Base-by-base conservation (phyloP, 2,888 invertebrate species). In the Diarsia rubi region DNA sequence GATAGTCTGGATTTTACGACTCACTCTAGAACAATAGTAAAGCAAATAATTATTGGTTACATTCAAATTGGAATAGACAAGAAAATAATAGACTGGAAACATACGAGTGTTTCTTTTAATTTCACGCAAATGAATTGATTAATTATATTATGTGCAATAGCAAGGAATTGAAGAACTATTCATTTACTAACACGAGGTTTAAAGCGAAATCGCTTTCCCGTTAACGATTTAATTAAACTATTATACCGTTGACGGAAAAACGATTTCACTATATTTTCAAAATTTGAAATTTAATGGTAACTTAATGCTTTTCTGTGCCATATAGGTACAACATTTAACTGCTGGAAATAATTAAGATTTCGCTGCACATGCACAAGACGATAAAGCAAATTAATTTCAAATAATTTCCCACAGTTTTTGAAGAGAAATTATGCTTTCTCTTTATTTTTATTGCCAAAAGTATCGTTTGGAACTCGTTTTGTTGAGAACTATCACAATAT, bases 1-100 rank as follows among this genome's bases (percentile, higher is more conserved):
- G 37, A 52, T 69, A 74, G 79, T 80, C 73, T 69, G 14, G 21
- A 42, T 78, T 85, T 81, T 71, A 86, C 74, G 76, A 78, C 79
- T 66, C 62, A 63, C 62, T 42, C 45, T 66, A 75, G 75, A 77
- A 79, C 75, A 82, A 75, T 73, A 66, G 64, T 67, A 62, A 60
- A 66, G 16, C 57, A 63, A 72, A 75, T 67, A 63, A 79, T 83
- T 62, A 63, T 77, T 62, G 69, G 49, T 69, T 54, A 45, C 42
- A 65, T 76, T 67, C n/a, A 27, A 75, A 79, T 74, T 68, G 31
- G 67, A 79, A 65, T 49, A 27, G 60, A 49, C 31, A 14, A 31
- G 57, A 37, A 42, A 27, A 37, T 72, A 52, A 63, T 75, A 67
- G 42, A 70, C 52, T 59, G n/a, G n/a, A 31, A 62, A 42, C 9